A percentile compares a stretch with the other conserved stretches of the same genome.
Evolutionary conservation across 2,888 invertebrate species (phyloP).

Genomic region (Aphodius granarius): DNA sequence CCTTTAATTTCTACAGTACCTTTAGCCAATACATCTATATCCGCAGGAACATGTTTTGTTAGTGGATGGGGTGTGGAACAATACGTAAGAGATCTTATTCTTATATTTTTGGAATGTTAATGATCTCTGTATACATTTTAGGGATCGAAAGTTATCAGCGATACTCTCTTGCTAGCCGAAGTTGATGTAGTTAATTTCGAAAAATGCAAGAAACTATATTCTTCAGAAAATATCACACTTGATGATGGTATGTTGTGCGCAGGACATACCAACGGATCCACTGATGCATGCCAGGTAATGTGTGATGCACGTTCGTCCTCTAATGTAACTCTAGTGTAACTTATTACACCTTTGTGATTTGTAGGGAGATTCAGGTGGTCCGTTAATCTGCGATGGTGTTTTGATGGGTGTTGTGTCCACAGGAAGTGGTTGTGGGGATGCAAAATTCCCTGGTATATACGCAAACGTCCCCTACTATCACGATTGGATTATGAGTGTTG

Average conservation of each 20-base stretch:
- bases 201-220: slow-evolving; percentile 33
- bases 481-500: slow-evolving; percentile 35
- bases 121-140: slow-evolving; percentile 24
- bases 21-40: slow-evolving; percentile 23
- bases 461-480: slow-evolving; percentile 36
- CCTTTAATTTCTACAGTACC: slow-evolving; percentile 27
- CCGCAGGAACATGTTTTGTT: slow-evolving; percentile 33
- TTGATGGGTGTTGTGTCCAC: slow-evolving; percentile 40
- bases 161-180: slow-evolving; percentile 33
- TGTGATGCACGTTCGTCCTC: neutral
- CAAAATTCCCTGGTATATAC: slow-evolving; percentile 41
- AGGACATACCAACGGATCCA: slow-evolving; percentile 32
- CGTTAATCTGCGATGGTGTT: slow-evolving; percentile 36
- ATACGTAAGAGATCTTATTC: slow-evolving; percentile 30
- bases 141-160: slow-evolving; percentile 33
- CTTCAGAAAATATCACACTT: slow-evolving; percentile 23
- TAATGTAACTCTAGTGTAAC: too few relatives aligned
- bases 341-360: slow-evolving; percentile 12
- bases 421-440: slow-evolving; percentile 38
- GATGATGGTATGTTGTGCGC: slow-evolving; percentile 38
- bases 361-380: slow-evolving; percentile 44
- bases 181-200: slow-evolving; percentile 34
- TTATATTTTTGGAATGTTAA: neutral
- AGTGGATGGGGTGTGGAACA: slow-evolving; percentile 38
- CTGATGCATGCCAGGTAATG: slow-evolving; percentile 39